Evolutionary conservation across 2,888 invertebrate species (phyloP), one percentile per base, ranked within the genome.

Genomic region (Heliconius ismenius): DNA sequence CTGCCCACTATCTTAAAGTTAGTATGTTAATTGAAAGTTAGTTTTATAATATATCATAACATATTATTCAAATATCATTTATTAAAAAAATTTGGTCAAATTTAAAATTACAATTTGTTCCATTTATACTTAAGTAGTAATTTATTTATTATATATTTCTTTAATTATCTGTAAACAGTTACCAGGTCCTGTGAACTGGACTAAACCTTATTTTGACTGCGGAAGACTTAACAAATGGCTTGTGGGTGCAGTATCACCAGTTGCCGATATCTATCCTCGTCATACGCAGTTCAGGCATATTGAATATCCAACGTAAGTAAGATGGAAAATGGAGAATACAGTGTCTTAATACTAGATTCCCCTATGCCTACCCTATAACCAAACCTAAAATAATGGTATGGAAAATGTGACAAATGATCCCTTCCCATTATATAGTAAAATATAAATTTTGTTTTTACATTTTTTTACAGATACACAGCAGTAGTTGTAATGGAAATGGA

Each of bases 191-290:
- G 98, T 99, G 0, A 97, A 97, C 88, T 99, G 98, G 96, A 98
- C 98, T 0, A 95, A 97, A 77, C 99, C 99, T 0, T 99, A 99
- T 89, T 99, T 98, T 89, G 99, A 99, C 93, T 99, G 99, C 88
- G 98, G 98, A 9, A 95, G 98, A 80, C 97, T 98, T 0, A 98
- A 99, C 91, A 97, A 98, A 87, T 99, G 99, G 99, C 94, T 99
- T 58, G 97, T 99, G 13, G 97, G 97, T 36, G 99, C 98, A 1
- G 97, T 98, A 2, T 97, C 98, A 32, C 99, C 99, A 0, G 97
- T 99, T 62, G 98, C 98, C 6, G 99, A 99, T 87, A 98, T 98
- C 82, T 98, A 97, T 91, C 99, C 99, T 0, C 95, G 98, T 21
- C 98, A 98, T 87, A 98, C 98, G 3, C 97, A 97, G 82, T 98